Evolutionary conservation across 2,797 vertebrate species (phyloP), one percentile per base, ranked within the genome.

Genomic region (Pipistrellus kuhlii): DNA sequence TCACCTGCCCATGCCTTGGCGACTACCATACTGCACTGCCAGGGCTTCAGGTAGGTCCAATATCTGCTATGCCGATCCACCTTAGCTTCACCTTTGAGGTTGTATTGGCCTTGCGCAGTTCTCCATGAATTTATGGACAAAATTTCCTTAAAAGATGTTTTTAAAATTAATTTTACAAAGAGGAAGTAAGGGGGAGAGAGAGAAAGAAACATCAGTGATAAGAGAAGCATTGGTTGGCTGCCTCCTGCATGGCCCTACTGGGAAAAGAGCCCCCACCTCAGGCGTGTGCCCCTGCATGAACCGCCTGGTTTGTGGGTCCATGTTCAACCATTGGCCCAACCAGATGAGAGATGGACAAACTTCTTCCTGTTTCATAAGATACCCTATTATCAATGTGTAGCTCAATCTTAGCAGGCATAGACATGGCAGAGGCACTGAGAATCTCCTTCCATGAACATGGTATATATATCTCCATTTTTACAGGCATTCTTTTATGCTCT

Each of bases 211-310:
- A 30, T 62, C 25, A 62, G 6, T 30, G 12, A 27, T 30, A 21
- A 30, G 57, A 6, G 57, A 62, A 14, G 13, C 25, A 62, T 62
- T 62, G 5, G 11, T 30, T 27, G 25, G 57, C 57, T 62, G 57
- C 5, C 12, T 59, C 25, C 25, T 30, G 4, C 57, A 62, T 30
- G 2, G 12, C 57, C 0, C 12, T 27, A 62, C 57, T 14, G 57
- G 57, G 57, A 30, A 59, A 59, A 59, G 57, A 27, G 0, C 25
- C 57, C 12, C 0, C 0, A 59, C 27, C 57, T 0, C 2, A 0
- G 57, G 57, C 57, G 12, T 27, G 57, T 27, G 25, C 11, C 25
- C 11, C 0, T 3, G 25, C 57, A 30, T 14, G 5, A 62, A 62
- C 25, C 12, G 1, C 12, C 57, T 62, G 12, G 11, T 0, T 62